A percentile compares a stretch with the other conserved stretches of the same genome.
Conservation (phyloP, 2,797 vertebrate genomes). For the Trematomus bernacchii region DNA sequence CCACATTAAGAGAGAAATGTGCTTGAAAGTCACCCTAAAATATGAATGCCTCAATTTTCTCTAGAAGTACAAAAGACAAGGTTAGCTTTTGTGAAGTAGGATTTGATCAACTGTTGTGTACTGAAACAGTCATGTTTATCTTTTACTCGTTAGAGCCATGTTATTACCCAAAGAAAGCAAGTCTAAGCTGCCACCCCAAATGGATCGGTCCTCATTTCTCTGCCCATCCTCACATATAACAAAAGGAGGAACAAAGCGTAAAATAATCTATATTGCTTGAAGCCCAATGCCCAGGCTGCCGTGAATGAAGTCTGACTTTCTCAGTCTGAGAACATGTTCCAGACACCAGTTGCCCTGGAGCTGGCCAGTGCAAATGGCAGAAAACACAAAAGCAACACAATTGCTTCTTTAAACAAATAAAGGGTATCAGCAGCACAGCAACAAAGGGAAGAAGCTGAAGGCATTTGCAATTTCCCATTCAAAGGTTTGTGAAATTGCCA, state of each 20-base stretch:
- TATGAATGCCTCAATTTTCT: background rate
- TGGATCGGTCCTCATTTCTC: conserved; percentile 53
- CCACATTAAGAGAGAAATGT: background rate
- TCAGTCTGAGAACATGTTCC: conserved; percentile 2
- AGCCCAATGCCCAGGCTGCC: conserved; percentile 9
- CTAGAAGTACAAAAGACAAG: background rate
- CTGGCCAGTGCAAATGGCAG: conserved; percentile 26
- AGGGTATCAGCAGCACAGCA: background rate
- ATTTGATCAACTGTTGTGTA: background rate
- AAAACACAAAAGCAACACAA: conserved; percentile 22
- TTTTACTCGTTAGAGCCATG: conserved; percentile 28
- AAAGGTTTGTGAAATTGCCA: background rate
- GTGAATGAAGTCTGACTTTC: conserved; percentile 1
- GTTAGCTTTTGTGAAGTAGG: background rate
- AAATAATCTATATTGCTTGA: conserved; percentile 50
- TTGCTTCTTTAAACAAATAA: conserved; percentile 5
- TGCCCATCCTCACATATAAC: conserved; percentile 42
- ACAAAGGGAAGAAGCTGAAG: background rate
- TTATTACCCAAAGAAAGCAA: conserved; percentile 31
- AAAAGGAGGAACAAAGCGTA: conserved; percentile 27
- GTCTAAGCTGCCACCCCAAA: conserved; percentile 54
- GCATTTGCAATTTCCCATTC: conserved; percentile 7
- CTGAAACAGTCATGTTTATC: conserved; percentile 42
- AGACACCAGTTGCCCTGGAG: conserved; percentile 20
- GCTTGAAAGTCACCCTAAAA: conserved; percentile 1